A percentile compares a stretch with the other conserved stretches of the same genome.
Evolutionary conservation across 1,140 invertebrate species (phyloP).

Genomic region (Bathynomus jamesi): DNA sequence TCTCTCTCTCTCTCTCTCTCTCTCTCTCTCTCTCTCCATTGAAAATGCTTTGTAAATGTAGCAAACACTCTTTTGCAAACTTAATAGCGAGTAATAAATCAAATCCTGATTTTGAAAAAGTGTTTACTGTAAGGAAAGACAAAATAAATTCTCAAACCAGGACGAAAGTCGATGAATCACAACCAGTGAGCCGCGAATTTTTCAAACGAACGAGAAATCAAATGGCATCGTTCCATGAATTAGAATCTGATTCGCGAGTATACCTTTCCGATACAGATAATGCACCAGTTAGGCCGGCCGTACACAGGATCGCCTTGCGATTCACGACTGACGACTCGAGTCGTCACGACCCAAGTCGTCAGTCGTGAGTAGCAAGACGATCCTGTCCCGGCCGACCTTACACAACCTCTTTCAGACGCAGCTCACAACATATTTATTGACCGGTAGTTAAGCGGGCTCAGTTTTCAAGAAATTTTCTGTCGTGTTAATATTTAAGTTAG

Average conservation of each 20-base stretch:
- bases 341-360: too few relatives aligned
- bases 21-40: too few relatives aligned
- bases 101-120: constrained; percentile 9
- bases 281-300: neutral
- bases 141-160: constrained; percentile 1
- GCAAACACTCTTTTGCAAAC: neutral
- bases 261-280: neutral
- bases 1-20: too few relatives aligned
- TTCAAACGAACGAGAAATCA: neutral
- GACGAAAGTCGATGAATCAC: too few relatives aligned
- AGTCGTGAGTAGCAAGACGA: too few relatives aligned
- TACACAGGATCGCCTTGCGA: too few relatives aligned
- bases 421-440: too few relatives aligned
- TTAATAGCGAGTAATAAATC: constrained; percentile 8
- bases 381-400: neutral
- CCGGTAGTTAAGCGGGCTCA: too few relatives aligned
- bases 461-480: too few relatives aligned
- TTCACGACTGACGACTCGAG: too few relatives aligned
- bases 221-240: neutral
- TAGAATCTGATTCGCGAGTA: neutral
- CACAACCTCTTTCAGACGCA: neutral
- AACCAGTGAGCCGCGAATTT: neutral
- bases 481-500: too few relatives aligned
- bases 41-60: neutral
- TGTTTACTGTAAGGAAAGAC: constrained; percentile 6